phyloP scores from a whole-genome alignment of 2,113 vertebrate species.

The Poeciliopsis occidentalis region DNA sequence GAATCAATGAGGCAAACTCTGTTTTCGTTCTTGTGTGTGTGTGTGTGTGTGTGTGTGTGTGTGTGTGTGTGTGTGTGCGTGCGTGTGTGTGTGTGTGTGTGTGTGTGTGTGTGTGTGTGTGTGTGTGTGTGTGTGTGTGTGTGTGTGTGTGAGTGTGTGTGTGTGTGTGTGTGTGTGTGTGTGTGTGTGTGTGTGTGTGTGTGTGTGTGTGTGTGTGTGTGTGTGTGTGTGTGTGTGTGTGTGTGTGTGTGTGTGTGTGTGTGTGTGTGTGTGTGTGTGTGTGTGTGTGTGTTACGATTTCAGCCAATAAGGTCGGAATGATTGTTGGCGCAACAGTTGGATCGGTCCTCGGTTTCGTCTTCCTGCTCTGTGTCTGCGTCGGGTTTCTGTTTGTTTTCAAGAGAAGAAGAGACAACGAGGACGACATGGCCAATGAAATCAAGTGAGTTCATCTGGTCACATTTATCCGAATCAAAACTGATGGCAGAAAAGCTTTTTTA shows the following conservation, averaged over 20 bases:
- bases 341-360: slow-evolving; percentile 78
- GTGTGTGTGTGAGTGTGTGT: no score
- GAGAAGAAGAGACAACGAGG: slow-evolving; percentile 75
- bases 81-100: no score
- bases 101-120: no score
- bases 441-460: slow-evolving; percentile 78
- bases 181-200: no score
- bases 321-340: slow-evolving; percentile 86
- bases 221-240: no score
- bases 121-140: no score
- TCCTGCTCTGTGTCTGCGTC: slow-evolving; percentile 73
- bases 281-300: not conserved
- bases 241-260: no score
- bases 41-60: slow-evolving; percentile 28
- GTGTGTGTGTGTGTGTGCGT: slow-evolving; percentile 27
- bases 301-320: slow-evolving; percentile 77
- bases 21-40: not conserved
- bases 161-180: no score
- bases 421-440: slow-evolving; percentile 90
- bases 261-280: no score
- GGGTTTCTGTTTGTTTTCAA: slow-evolving; percentile 66
- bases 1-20: not conserved
- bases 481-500: not conserved
- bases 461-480: not conserved
- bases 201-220: no score